phyloP scores from a whole-genome alignment of 1,140 invertebrate genomes.

The Rhopalosiphum padi region DNA sequence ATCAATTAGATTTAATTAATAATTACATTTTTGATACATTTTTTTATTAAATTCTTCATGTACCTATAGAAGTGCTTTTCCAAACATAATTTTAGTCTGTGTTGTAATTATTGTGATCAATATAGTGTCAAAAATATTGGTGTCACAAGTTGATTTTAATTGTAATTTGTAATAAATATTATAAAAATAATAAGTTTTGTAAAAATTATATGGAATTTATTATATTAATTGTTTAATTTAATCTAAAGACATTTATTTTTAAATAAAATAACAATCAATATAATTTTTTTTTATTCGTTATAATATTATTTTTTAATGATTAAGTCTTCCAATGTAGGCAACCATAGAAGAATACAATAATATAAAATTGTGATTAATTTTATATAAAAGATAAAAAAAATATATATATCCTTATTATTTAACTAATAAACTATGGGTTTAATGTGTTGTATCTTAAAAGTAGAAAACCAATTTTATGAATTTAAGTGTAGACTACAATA shows the following conservation, averaged over 20 bases:
- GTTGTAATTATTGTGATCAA: background rate
- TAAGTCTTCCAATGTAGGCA: slow-evolving; percentile 30
- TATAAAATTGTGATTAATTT: background rate
- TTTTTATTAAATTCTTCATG: background rate
- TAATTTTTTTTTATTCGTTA: background rate
- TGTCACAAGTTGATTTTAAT: background rate
- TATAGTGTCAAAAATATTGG: background rate
- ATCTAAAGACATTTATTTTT: slow-evolving; percentile 9
- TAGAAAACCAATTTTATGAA: slow-evolving; percentile 1
- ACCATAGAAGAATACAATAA: background rate
- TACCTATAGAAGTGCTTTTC: background rate
- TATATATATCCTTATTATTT: too few species aligned
- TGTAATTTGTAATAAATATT: slow-evolving; percentile 15
- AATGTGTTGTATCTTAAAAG: background rate
- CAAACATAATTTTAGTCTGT: background rate
- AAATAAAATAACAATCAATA: background rate
- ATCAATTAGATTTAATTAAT: background rate
- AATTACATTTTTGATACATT: background rate
- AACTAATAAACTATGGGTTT: background rate
- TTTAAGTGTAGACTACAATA: slow-evolving; percentile 5
- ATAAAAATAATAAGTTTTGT: background rate
- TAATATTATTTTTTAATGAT: slow-evolving; percentile 9
- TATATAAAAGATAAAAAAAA: background rate
- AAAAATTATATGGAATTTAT: background rate
- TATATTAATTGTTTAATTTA: background rate